Evolutionary conservation across 2,888 invertebrate genomes (phyloP).

Genomic region (Coelopa pilipes): DNA sequence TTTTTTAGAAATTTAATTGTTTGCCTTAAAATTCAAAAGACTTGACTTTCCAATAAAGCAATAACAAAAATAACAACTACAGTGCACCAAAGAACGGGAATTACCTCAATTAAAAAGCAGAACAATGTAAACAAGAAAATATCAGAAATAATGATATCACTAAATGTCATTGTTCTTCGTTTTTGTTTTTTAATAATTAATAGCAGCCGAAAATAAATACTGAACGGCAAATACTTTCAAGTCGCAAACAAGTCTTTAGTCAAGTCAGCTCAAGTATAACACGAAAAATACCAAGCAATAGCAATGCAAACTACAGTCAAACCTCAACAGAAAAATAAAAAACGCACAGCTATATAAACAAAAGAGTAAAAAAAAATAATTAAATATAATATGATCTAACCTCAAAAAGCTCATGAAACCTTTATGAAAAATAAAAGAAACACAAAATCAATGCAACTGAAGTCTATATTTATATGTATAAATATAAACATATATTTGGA

Average conservation of each 20-base stretch:
- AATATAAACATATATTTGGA: not conserved
- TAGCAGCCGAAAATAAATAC: not conserved
- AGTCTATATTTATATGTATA: not conserved
- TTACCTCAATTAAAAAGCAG: slow-evolving; percentile 30
- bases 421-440: slow-evolving; percentile 5
- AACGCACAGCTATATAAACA: not conserved
- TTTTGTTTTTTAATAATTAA: not conserved
- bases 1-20: not conserved
- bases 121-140: slow-evolving; percentile 13
- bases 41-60: slow-evolving; percentile 1
- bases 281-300: slow-evolving; percentile 23
- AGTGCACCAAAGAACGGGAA: slow-evolving; percentile 36
- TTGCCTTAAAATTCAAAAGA: too few relatives aligned
- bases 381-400: not conserved
- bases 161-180: not conserved
- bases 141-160: slow-evolving; percentile 2
- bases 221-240: not conserved
- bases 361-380: not conserved
- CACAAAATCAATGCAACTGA: slow-evolving; percentile 12
- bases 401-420: slow-evolving; percentile 30
- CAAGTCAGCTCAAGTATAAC: slow-evolving; percentile 33
- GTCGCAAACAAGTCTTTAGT: slow-evolving; percentile 17
- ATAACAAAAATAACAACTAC: slow-evolving; percentile 19
- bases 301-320: slow-evolving; percentile 13
- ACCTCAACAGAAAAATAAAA: not conserved